Base-by-base conservation (phyloP, 2,797 vertebrate species). In the Taeniopygia guttata region DNA sequence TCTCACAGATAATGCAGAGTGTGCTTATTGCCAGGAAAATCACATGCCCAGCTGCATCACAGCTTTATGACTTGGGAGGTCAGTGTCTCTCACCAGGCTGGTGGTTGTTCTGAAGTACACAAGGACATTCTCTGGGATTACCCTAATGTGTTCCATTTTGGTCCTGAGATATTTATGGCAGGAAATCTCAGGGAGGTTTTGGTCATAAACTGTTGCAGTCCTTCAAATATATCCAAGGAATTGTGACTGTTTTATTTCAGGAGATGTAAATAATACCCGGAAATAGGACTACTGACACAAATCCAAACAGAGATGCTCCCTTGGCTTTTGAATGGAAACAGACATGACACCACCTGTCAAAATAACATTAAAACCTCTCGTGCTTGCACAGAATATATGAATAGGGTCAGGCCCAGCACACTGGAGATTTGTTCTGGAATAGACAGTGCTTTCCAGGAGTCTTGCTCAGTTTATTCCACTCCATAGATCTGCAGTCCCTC, bases 251-350 rank as follows among this genome's bases (percentile, higher is more conserved):
- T 91, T 93, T 88, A 63, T 94, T 85, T 93, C 69, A 88, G 62
- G 66, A 88, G 29, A 55, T 29, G 54, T 86, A 69, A 95, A 88
- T 90, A 92, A 77, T 49, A 91, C 14, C 46, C 3, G 2, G 87
- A 93, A 95, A 81, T 10, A 52, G 69, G 60, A 55, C 69, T 75
- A 32, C 51, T 73, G 87, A 89, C 84, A 89, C 43, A 55, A 89
- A 77, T 83, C 74, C 56, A 92, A 89, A 93, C 86, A 78, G 36
- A 75, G 69, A 23, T 84, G 75, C 54, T 93, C 46, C 46, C 23
- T 95, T 69, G 58, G 62, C 68, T 94, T 91, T 92, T n/a, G 2
- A 84, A 85, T 59, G 48, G 73, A 85, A 95, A 94, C 72, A 92
- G 72, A 67, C 45, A 34, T 6, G 48, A 6, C 54, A 72, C 49